Evolutionary conservation across 2,113 vertebrate genomes (phyloP).

Genomic region (Amphilophus citrinellus): DNA sequence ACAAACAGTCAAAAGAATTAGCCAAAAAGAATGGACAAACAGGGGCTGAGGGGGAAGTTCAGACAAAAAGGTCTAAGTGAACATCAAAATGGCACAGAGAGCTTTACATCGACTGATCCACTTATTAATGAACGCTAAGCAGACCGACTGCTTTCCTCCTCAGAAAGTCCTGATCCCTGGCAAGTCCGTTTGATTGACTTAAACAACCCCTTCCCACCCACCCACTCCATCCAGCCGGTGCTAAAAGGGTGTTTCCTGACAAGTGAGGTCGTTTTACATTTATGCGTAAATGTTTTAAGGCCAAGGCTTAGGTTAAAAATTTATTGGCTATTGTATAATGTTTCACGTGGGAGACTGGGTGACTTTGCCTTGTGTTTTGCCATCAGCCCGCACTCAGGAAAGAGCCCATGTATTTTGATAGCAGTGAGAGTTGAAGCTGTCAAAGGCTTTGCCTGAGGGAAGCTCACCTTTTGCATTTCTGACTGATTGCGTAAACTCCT

Average conservation of each 20-base stretch:
- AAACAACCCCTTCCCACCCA: conserved; percentile 67
- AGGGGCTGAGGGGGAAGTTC: neutral
- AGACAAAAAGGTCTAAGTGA: neutral
- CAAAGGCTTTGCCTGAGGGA: conserved; percentile 69
- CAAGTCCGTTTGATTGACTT: conserved; percentile 66
- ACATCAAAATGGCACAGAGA: neutral
- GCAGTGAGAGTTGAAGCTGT: conserved; percentile 76
- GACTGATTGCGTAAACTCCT: conserved; percentile 76
- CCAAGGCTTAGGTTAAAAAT: conserved; percentile 73
- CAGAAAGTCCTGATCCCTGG: conserved; percentile 32
- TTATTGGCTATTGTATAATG: conserved; percentile 78
- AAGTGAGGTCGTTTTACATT: conserved; percentile 75
- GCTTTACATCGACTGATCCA: conserved; percentile 21
- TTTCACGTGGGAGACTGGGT: conserved; percentile 67
- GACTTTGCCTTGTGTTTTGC: conserved; percentile 67
- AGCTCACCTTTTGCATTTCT: conserved; percentile 78
- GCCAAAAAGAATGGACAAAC: neutral
- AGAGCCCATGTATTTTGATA: conserved; percentile 76
- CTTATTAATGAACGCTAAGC: conserved; percentile 39
- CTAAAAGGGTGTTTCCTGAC: conserved; percentile 79
- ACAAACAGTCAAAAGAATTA: neutral
- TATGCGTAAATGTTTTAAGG: conserved; percentile 75
- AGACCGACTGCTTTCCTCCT: conserved; percentile 14
- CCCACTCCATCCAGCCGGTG: conserved; percentile 52
- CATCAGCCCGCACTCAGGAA: conserved; percentile 54